Base-by-base conservation (phyloP, 2,888 invertebrate genomes). In the Drosophila subquinaria region DNA sequence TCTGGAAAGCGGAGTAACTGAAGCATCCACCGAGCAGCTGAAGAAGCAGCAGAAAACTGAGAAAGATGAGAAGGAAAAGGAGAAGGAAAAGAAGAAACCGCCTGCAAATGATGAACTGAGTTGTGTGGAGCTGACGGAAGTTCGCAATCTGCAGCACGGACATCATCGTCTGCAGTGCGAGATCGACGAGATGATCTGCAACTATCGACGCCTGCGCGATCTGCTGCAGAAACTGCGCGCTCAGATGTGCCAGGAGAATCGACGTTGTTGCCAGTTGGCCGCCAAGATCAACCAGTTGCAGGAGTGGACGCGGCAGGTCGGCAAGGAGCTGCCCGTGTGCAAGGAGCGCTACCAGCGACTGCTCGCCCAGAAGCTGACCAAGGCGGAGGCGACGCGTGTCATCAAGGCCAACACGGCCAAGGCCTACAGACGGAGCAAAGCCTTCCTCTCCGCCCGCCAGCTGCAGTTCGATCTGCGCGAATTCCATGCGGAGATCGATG, bases 161-260 rank as follows among this genome's bases (percentile, higher is more conserved):
- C 79, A 84, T 3, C 48, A 76, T 30, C 59, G 43, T 0, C 11
- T 73, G 1, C 84, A 84, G 30, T 73, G 73, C 17, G 59, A 77
- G 40, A 57, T 84, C 30, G 64, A 79, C 5, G 78, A 76, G 42
- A 9, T 81, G 45, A 48, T 84, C 30, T 53, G 60, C 43, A 63
- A 73, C 9, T 82, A 65, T 30, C 45, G 55, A 0, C 20, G 42
- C 2, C 5, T 78, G 9, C 83, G 81, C 0, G 1, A 40, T 0
- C 2, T 64, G 1, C 35, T 81, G 3, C 1, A 13, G 4, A 40
- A 23, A 8, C 17, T 73, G 43, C 59, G 65, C 2, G 0, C 0
- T 0, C 48, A 69, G 4, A 11, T 69, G 11, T 42, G 51, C 40
- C 17, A 10, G 13, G 55, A 70, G 30, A 57, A 51, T n/a, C 10